Conservation (phyloP, 2,113 vertebrate genomes). For the Erythrocercus mccallii region DNA sequence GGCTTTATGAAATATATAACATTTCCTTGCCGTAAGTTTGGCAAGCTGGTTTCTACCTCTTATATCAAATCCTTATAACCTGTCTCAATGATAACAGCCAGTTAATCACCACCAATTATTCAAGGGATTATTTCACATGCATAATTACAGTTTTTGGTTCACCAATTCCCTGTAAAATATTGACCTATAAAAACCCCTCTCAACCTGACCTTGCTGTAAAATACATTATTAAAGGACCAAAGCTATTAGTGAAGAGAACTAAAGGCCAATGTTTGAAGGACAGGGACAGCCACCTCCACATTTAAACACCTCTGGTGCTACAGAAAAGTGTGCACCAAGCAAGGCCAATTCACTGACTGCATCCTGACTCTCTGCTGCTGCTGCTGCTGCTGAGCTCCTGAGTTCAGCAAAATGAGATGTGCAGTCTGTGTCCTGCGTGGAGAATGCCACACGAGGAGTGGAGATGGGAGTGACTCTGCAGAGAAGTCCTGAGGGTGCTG, state of each 20-base stretch:
- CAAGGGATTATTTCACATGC: slow-evolving; percentile 54
- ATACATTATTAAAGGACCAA: slow-evolving; percentile 75
- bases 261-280: slow-evolving; percentile 54
- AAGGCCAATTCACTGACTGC: slow-evolving; percentile 74
- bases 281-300: slow-evolving; percentile 62
- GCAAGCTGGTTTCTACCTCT: background rate
- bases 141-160: slow-evolving; percentile 68
- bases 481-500: background rate
- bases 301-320: slow-evolving; percentile 75
- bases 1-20: background rate
- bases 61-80: slow-evolving; percentile 20
- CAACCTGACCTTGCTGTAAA: slow-evolving; percentile 79
- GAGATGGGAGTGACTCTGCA: too few species aligned
- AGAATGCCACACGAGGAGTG: background rate
- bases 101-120: slow-evolving; percentile 72
- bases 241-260: slow-evolving; percentile 70
- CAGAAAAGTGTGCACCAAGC: slow-evolving; percentile 66
- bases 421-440: background rate
- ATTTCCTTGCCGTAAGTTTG: background rate
- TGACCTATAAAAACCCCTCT: slow-evolving; percentile 71
- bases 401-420: background rate
- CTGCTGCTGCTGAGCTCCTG: background rate
- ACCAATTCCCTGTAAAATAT: slow-evolving; percentile 67
- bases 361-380: background rate
- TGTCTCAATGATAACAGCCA: slow-evolving; percentile 41